These are phyloP conservation scores for Kradibia gibbosae DNA, from an alignment of 1,140 invertebrate species.

Conservation along the genomic window DNA sequence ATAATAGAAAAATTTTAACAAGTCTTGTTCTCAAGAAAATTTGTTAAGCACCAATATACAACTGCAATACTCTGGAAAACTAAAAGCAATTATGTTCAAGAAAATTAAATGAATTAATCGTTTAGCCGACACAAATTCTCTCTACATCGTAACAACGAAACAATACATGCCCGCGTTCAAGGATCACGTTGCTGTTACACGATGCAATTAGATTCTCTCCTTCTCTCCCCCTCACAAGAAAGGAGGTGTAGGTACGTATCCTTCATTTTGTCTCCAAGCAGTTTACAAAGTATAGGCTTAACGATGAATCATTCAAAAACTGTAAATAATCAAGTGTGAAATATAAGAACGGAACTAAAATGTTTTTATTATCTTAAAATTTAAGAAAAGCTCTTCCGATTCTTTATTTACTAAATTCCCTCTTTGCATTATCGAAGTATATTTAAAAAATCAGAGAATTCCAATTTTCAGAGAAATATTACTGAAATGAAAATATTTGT, in stretches of 20 bases:
- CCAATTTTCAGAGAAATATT: background rate
- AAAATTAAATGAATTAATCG: constrained; percentile 47
- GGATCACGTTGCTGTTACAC: background rate
- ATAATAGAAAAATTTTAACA: background rate
- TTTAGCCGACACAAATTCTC: background rate
- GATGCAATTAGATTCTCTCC: constrained; percentile 25
- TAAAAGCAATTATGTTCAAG: background rate
- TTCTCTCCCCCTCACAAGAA: background rate
- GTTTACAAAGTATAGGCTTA: constrained; percentile 60
- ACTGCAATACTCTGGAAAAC: background rate
- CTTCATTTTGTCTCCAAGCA: no score
- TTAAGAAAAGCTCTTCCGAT: background rate
- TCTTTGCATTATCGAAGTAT: background rate
- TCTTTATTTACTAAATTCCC: background rate
- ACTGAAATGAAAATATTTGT: no score
- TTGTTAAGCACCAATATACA: background rate
- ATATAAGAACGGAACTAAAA: background rate
- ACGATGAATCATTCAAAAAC: constrained; percentile 61
- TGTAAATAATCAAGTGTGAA: constrained; percentile 19
- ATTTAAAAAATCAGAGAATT: background rate
- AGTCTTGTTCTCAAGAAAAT: background rate
- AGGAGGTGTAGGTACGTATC: no score
- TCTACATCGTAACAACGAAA: background rate
- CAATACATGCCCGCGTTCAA: background rate
- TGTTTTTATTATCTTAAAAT: background rate